A percentile compares a stretch with the other conserved stretches of the same genome.
Conservation (phyloP, 1,140 invertebrate species). For the Campoletis sonorensis region DNA sequence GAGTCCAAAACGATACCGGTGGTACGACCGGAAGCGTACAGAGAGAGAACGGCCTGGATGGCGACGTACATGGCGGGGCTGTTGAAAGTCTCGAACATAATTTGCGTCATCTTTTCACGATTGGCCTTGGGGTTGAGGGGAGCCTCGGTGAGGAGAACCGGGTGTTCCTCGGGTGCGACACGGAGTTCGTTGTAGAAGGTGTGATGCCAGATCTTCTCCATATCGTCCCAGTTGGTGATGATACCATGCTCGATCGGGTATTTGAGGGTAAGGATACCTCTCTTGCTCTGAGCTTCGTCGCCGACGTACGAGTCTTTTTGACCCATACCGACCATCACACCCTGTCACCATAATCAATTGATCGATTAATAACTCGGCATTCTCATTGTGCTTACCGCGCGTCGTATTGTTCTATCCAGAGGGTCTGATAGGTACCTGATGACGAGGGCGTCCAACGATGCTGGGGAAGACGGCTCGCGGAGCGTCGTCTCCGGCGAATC, state of each 20-base stretch:
- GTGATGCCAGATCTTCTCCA: constrained; percentile 98
- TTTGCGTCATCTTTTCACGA: constrained; percentile 88
- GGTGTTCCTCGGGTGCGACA: constrained; percentile 95
- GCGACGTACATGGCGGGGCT: constrained; percentile 93
- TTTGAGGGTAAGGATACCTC: constrained; percentile 94
- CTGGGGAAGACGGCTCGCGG: constrained; percentile 92
- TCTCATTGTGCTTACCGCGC: no score
- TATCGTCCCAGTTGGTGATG: constrained; percentile 98
- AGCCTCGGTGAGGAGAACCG: constrained; percentile 93
- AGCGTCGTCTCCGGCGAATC: constrained; percentile 92
- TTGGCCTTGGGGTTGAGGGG: constrained; percentile 95
- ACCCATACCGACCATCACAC: constrained; percentile 97
- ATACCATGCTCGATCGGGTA: constrained; percentile 97
- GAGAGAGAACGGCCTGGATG: constrained; percentile 90
- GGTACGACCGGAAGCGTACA: constrained; percentile 94
- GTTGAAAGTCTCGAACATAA: constrained; percentile 89
- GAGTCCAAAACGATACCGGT: constrained; percentile 94
- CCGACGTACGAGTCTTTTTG: constrained; percentile 83
- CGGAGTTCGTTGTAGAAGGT: constrained; percentile 96
- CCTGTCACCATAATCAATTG: constrained; percentile 77
- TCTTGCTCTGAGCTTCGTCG: constrained; percentile 91
- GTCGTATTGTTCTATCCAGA: no score
- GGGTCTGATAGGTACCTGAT: constrained; percentile 73
- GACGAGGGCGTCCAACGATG: constrained; percentile 88
- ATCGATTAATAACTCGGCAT: no score